Conservation (phyloP, 1,140 invertebrate genomes). For the Trachelipus rathkii region DNA sequence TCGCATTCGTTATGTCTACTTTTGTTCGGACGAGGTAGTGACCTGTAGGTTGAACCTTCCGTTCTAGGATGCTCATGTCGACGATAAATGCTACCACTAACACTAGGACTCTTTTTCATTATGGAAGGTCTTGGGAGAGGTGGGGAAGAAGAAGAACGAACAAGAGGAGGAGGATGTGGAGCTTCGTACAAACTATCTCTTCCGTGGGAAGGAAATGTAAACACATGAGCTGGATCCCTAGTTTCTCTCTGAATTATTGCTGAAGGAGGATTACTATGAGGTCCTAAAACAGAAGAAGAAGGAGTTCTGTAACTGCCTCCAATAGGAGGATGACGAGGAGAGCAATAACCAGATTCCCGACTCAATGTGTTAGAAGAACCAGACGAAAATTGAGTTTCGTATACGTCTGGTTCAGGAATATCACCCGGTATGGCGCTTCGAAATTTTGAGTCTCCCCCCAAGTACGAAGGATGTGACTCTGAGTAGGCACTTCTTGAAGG, state of each 20-base stretch:
- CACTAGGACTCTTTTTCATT: slow-evolving; percentile 44
- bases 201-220: slow-evolving; percentile 28
- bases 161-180: background rate
- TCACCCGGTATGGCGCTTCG: background rate
- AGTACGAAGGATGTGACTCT: background rate
- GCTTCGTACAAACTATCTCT: slow-evolving; percentile 29
- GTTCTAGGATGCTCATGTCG: slow-evolving; percentile 25
- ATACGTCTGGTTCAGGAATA: background rate
- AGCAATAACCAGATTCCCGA: slow-evolving; percentile 32
- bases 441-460: background rate
- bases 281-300: slow-evolving; percentile 18
- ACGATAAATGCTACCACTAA: slow-evolving; percentile 36
- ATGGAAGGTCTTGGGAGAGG: slow-evolving; percentile 32
- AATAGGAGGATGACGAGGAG: slow-evolving; percentile 28
- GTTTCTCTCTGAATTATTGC: slow-evolving; percentile 4
- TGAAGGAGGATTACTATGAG: slow-evolving; percentile 20
- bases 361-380: slow-evolving; percentile 35
- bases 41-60: slow-evolving; percentile 30
- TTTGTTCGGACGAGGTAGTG: slow-evolving; percentile 34
- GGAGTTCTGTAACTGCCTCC: background rate
- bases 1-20: slow-evolving; percentile 32
- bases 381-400: slow-evolving; percentile 29
- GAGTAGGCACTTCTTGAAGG: slow-evolving; percentile 4
- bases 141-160: background rate
- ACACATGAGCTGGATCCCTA: slow-evolving; percentile 25